Evolutionary conservation across 2,888 invertebrate genomes (phyloP).

Genomic region (Apoda limacodes): DNA sequence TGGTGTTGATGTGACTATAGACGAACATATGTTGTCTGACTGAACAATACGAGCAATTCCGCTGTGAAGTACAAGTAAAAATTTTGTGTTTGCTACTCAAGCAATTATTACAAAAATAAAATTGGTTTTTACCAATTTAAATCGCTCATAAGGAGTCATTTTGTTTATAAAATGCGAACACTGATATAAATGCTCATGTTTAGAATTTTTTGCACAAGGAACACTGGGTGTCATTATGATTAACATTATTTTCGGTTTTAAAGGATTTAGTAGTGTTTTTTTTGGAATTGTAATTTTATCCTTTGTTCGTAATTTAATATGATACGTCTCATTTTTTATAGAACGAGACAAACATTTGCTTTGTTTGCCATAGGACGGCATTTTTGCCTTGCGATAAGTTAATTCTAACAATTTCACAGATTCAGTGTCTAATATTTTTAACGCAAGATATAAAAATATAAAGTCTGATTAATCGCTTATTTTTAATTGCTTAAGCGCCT

Average conservation of each 20-base stretch:
- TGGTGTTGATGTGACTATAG: too few relatives aligned
- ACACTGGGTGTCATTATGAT: too few relatives aligned
- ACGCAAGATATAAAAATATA: slow-evolving; percentile 9
- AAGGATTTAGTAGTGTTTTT: slow-evolving; percentile 3
- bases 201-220: not conserved
- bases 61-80: slow-evolving; percentile 6
- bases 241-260: slow-evolving; percentile 5
- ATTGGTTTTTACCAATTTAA: slow-evolving; percentile 3
- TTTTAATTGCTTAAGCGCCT: slow-evolving; percentile 9
- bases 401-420: slow-evolving; percentile 9
- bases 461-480: slow-evolving; percentile 8
- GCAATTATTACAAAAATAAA: slow-evolving; percentile 2
- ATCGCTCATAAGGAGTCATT: slow-evolving; percentile 3
- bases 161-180: slow-evolving; percentile 6
- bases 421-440: slow-evolving; percentile 8
- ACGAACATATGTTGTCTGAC: too few relatives aligned
- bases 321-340: too few relatives aligned
- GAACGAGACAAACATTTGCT: too few relatives aligned
- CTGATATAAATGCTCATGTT: slow-evolving; percentile 5
- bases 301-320: too few relatives aligned
- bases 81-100: slow-evolving; percentile 3
- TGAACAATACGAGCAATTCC: too few relatives aligned
- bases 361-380: slow-evolving; percentile 2
- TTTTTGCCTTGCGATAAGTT: slow-evolving; percentile 3
- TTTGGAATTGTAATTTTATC: too few relatives aligned